A percentile compares a stretch with the other conserved stretches of the same genome.
Conservation (phyloP, 2,113 vertebrate genomes). For the Actenoides lindsayi region DNA sequence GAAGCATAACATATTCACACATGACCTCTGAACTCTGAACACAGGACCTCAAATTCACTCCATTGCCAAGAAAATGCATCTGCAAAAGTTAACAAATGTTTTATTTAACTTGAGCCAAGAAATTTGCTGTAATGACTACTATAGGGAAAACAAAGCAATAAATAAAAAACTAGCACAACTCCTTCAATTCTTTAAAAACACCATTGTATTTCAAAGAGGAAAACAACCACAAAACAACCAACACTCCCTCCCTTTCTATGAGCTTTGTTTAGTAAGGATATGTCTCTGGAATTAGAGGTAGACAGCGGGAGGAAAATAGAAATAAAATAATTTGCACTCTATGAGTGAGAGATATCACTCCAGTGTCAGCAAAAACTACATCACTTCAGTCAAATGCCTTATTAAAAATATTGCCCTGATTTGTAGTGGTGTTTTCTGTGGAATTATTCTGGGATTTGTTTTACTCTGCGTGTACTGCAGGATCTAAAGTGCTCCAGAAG, state of each 20-base stretch:
- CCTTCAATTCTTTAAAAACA: conserved; percentile 28
- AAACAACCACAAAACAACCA: not conserved
- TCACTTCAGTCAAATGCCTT: not conserved
- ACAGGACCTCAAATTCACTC: conserved; percentile 24
- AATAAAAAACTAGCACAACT: not conserved
- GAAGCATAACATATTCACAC: conserved; percentile 65
- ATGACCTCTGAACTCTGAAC: conserved; percentile 36
- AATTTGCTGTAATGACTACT: conserved; percentile 25
- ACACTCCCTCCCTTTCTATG: not conserved
- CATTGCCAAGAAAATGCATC: conserved; percentile 21
- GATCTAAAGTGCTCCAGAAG: not conserved
- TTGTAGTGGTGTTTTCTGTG: not conserved
- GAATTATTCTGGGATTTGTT: not conserved
- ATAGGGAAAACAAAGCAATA: not conserved
- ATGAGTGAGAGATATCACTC: not conserved
- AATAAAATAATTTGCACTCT: not conserved
- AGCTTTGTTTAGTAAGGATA: not conserved
- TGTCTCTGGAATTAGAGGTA: not conserved
- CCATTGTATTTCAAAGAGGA: not conserved
- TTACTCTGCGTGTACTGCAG: not conserved
- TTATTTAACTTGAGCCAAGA: conserved; percentile 45
- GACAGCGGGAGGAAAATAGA: not conserved
- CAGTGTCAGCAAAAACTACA: not conserved
- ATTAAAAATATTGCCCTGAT: not conserved
- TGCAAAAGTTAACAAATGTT: conserved; percentile 64